These are phyloP conservation scores for Arvicanthis niloticus DNA, from an alignment of 2,113 vertebrate species.

Conservation along the genomic window DNA sequence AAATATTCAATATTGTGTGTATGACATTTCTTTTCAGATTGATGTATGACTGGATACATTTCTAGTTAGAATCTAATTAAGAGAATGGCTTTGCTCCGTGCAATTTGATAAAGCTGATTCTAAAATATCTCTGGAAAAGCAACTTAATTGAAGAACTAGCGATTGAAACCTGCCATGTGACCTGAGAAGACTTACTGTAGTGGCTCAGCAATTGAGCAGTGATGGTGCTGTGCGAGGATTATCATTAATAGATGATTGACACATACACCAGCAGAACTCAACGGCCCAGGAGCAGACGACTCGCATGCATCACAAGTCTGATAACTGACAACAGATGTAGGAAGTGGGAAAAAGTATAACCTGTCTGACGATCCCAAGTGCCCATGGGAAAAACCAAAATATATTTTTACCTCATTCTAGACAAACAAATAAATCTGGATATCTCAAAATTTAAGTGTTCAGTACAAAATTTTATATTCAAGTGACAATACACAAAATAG, in stretches of 20 bases:
- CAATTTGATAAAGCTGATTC: constrained; percentile 41
- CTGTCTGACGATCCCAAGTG: background rate
- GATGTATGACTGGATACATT: background rate
- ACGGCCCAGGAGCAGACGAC: background rate
- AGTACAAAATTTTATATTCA: constrained; percentile 17
- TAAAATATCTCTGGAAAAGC: constrained; percentile 41
- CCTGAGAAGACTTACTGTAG: background rate
- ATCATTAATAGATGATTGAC: background rate
- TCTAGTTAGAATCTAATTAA: constrained; percentile 48
- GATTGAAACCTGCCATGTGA: background rate
- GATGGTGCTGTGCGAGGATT: background rate
- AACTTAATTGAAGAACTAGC: constrained; percentile 41
- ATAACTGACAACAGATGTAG: background rate
- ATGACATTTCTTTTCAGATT: background rate
- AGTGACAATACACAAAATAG: background rate
- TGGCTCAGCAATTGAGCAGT: background rate
- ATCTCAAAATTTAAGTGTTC: background rate
- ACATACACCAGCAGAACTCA: background rate
- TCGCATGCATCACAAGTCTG: background rate
- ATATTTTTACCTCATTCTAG: background rate
- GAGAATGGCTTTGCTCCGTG: background rate
- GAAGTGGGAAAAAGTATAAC: background rate
- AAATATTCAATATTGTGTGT: background rate
- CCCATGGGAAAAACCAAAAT: background rate
- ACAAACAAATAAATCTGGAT: background rate